phyloP scores from a whole-genome alignment of 2,113 vertebrate genomes.

The Propithecus coquereli region DNA sequence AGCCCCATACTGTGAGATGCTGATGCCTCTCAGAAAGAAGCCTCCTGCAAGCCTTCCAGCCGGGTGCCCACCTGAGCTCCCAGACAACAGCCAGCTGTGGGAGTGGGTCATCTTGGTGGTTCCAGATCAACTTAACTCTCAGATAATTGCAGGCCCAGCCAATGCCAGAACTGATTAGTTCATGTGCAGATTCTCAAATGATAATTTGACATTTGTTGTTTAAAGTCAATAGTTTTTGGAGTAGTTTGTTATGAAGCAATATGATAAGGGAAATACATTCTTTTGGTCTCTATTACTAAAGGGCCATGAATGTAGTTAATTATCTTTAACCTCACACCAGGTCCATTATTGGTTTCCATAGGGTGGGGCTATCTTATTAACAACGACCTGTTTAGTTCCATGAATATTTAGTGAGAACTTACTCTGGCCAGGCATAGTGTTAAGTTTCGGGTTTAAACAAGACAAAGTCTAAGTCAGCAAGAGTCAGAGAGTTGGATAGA shows the following conservation, averaged over 20 bases:
- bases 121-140: fast-evolving
- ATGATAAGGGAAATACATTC: neutral
- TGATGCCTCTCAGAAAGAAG: neutral
- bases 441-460: neutral
- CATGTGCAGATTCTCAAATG: neutral
- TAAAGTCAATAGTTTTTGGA: neutral
- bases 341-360: neutral
- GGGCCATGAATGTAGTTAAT: neutral
- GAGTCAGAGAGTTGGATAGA: neutral
- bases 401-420: neutral
- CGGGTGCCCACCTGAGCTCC: neutral
- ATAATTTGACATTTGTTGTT: neutral
- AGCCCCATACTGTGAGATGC: neutral
- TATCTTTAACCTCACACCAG: neutral
- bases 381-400: neutral
- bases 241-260: neutral
- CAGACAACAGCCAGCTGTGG: neutral
- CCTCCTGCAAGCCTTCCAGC: fast-evolving
- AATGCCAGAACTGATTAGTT: neutral
- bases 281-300: neutral
- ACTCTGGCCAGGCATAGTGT: neutral
- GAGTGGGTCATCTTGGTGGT: neutral
- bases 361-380: neutral
- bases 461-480: neutral
- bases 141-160: neutral